Conservation (phyloP, 2,797 vertebrate species). For the Phoebastria nigripes region DNA sequence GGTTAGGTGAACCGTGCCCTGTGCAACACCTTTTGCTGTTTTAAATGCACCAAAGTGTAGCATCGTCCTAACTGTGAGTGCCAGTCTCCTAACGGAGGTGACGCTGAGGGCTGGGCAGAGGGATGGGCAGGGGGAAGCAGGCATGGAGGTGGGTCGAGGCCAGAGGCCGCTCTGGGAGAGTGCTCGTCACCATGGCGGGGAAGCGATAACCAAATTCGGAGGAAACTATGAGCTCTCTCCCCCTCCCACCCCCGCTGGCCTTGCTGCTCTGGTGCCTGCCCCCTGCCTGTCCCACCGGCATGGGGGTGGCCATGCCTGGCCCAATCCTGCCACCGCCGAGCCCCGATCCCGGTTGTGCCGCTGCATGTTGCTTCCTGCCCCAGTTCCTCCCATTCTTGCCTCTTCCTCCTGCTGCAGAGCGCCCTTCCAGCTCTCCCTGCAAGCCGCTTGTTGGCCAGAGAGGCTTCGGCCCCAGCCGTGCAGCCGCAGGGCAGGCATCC, state of each 20-base stretch:
- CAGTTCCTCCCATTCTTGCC: slow-evolving; percentile 18
- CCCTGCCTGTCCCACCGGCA: background rate
- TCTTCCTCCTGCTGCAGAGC: background rate
- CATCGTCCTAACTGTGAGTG: no score
- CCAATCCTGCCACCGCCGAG: background rate
- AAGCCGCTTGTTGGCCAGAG: rapidly evolving
- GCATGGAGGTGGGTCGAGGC: background rate
- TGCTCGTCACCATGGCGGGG: rapidly evolving
- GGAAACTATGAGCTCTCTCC: rapidly evolving
- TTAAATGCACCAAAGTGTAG: background rate
- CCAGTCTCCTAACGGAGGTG: background rate
- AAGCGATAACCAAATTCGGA: background rate
- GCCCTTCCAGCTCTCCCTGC: background rate
- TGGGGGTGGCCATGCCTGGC: rapidly evolving
- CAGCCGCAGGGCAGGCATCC: background rate
- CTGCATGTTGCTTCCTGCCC: background rate
- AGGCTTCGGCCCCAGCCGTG: rapidly evolving
- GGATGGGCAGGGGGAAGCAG: background rate
- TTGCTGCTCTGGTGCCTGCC: background rate
- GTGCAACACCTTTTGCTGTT: background rate
- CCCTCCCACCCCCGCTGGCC: rapidly evolving
- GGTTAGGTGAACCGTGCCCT: rapidly evolving
- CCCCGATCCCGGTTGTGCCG: rapidly evolving
- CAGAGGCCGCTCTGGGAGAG: background rate
- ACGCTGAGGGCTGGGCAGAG: background rate